Base-by-base conservation (phyloP, 2,113 vertebrate species). In the Motacilla alba region DNA sequence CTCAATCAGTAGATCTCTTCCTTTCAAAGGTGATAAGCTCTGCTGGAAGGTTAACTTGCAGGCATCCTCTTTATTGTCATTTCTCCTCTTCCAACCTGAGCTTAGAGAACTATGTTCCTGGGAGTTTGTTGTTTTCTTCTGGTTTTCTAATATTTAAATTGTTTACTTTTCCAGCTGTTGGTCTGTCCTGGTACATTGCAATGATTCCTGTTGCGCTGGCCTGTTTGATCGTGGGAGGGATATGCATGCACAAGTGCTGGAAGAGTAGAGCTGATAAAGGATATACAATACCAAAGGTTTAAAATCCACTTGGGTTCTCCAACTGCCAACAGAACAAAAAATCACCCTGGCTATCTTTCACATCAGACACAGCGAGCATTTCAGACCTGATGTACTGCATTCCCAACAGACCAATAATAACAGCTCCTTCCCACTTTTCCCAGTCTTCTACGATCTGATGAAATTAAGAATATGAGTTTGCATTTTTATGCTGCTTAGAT, bases 111-210 rank as follows among this genome's bases (percentile, higher is more conserved):
- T 55, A 6, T 58, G 30, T 52, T 93, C 68, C 39, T 62, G 79
- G 27, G 55, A 84, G 15, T 28, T 63, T 31, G 22, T 47, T 68
- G 22, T 19, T 37, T 33, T 37, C 33, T 52, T 11, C 39, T 35
- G 11, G n/a, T 64, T 55, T 80, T 24, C 41, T 55, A 56, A 93
- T 7, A 37, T 52, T 67, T 63, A 8, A 33, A 97, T 68, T 97
- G 27, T 97, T 83, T 89, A 74, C 93, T 95, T 94, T 95, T 74
- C 52, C 97, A 99, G 98, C 97, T 39, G 41, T 83, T 3, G 68
- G 90, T 13, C 95, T 97, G 83, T 96, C 98, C 62, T 98, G 98
- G 98, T 90, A 95, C 56, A 23, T 97, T 43, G 94, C 95, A 6
- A 43, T 92, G 90, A 93, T 97, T 59, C 98, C 98, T 1, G 4